Conservation (phyloP, 2,113 vertebrate species). For the Chroicocephalus ridibundus region DNA sequence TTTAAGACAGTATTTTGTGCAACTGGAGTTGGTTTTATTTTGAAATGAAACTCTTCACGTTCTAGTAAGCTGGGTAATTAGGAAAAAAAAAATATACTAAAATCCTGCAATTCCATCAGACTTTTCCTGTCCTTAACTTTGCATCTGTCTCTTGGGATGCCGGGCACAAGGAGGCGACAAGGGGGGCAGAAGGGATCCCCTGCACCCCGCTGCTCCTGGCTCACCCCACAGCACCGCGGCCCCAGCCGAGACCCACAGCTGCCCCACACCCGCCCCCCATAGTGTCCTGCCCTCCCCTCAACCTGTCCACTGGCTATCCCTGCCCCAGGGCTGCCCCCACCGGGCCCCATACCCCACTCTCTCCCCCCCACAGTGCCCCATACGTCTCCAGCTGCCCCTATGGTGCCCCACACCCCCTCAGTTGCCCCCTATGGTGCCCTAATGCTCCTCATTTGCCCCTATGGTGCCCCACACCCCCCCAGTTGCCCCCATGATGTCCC, state of each 20-base stretch:
- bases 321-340: neutral
- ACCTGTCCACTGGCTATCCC: rapidly evolving
- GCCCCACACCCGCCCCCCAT: neutral
- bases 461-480: too few species aligned
- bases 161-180: rapidly evolving
- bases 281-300: neutral
- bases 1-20: neutral
- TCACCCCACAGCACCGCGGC: neutral
- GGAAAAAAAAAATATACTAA: too few species aligned
- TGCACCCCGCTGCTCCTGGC: rapidly evolving
- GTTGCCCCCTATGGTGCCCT: neutral
- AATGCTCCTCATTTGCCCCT: neutral
- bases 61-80: neutral
- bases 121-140: too few species aligned
- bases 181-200: neutral
- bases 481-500: too few species aligned
- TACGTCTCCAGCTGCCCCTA: too few species aligned
- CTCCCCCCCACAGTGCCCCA: too few species aligned
- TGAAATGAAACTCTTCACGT: neutral
- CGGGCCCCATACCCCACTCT: too few species aligned
- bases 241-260: neutral
- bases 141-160: rapidly evolving
- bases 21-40: neutral
- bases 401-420: neutral
- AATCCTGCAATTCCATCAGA: neutral